Evolutionary conservation across 2,797 vertebrate genomes (phyloP), one percentile per base, ranked within the genome.

Genomic region (Thripadectes ignobilis): DNA sequence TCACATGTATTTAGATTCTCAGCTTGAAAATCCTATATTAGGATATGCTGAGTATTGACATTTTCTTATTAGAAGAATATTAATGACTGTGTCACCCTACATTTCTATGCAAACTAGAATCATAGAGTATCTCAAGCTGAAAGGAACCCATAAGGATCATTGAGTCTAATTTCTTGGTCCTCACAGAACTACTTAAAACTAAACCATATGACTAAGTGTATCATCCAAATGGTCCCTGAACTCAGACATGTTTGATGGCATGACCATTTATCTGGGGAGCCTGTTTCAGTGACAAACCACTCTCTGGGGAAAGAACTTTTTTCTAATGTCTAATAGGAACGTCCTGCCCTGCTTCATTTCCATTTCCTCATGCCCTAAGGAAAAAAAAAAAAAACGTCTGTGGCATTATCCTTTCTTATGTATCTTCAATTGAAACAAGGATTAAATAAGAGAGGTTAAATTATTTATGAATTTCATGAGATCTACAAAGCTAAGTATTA

Each of bases 221-320:
- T 34, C 19, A 17, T 23, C 30, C 38, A 77, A 23, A 62, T 3
- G 9, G 22, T 39, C n/a, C 59, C 36, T 54, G 66, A 74, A 51
- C 29, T 83, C 32, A 16, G 43, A 54, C 34, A 71, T 23, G 15
- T 27, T 23, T 66, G 32, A 27, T 62, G 59, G 15, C 2, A 3
- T 2, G 26, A 83, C 18, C 7, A 19, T 7, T 49, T 79, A 17
- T 43, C 20, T 22, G 15, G 8, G 8, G 3, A 41, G 8, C 30
- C 23, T 18, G 2, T 23, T 72, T 17, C 52, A 58, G 38, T 7
- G 43, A 66, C 14, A 0, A 0, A 7, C 6, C 23, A 21, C 24
- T 11, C 27, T 36, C 39, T 16, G 45, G 9, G 29, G 52, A 22
- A 77, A 74, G 14, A 45, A 3, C 5, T 21, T 82, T 71, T 46